Conservation (phyloP, 2,888 invertebrate genomes). For the Odontocerum albicorne region DNA sequence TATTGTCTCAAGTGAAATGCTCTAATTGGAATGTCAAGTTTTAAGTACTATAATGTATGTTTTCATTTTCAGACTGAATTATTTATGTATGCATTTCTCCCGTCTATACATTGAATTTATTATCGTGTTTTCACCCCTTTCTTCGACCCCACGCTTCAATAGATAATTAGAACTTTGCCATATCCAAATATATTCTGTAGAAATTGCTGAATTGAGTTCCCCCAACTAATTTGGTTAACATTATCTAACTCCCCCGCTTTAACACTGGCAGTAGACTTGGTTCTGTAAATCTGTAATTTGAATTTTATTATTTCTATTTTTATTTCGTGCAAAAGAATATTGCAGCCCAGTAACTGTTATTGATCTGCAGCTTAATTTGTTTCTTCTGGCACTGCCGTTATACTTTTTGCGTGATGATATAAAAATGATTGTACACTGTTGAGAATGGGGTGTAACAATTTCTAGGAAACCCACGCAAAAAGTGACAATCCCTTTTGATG, state of each 20-base stretch:
- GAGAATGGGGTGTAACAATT: not conserved
- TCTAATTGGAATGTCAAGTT: too few relatives aligned
- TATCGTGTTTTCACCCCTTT: too few relatives aligned
- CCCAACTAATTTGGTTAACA: too few relatives aligned
- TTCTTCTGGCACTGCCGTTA: constrained; percentile 58
- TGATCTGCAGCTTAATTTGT: constrained; percentile 43
- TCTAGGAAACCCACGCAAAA: constrained; percentile 28
- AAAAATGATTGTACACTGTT: not conserved
- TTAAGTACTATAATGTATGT: too few relatives aligned
- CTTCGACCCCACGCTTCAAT: not conserved
- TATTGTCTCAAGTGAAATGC: too few relatives aligned
- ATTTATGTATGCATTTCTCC: constrained; percentile 1
- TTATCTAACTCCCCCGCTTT: constrained; percentile 1
- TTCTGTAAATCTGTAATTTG: constrained; percentile 14
- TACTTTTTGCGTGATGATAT: constrained; percentile 43
- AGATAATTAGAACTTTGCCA: not conserved
- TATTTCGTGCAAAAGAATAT: constrained; percentile 18
- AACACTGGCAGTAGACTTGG: constrained; percentile 11
- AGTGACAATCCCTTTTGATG: constrained; percentile 29
- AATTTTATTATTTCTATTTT: constrained; percentile 12
- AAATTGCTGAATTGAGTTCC: not conserved
- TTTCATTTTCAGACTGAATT: too few relatives aligned
- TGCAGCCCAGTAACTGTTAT: constrained; percentile 13
- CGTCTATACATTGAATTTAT: too few relatives aligned
- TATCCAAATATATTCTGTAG: too few relatives aligned